Evolutionary conservation across 2,797 vertebrate species (phyloP).

Genomic region (Tokudaia tokunoshimensis): DNA sequence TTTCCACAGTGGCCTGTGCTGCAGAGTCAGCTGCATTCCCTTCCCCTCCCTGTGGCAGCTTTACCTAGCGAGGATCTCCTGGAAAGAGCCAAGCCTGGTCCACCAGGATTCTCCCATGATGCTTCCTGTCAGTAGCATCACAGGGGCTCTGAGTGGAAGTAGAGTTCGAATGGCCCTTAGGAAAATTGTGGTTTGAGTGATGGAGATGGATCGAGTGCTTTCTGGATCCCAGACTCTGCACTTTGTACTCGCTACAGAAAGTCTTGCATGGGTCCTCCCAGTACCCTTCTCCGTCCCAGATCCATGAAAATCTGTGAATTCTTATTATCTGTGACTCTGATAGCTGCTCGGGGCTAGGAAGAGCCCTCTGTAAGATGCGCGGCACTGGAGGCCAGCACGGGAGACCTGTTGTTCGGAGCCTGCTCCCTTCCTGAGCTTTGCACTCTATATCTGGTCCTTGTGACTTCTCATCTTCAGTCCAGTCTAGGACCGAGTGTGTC

Average conservation of each 20-base stretch:
- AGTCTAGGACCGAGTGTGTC: fast-evolving
- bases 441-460: not conserved
- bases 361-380: fast-evolving
- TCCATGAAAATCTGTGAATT: not conserved
- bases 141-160: not conserved
- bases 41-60: not conserved
- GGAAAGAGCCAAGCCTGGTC: not conserved
- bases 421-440: not conserved
- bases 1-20: not conserved
- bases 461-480: not conserved
- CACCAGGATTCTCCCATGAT: not conserved
- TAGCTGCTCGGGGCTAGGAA: not conserved
- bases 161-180: not conserved
- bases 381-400: fast-evolving
- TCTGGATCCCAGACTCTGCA: not conserved
- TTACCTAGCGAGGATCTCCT: not conserved
- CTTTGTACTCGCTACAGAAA: not conserved
- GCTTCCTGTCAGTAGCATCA: not conserved
- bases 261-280: not conserved
- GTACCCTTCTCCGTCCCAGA: not conserved
- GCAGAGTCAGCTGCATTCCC: not conserved
- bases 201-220: fast-evolving
- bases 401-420: not conserved
- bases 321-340: not conserved
- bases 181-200: not conserved